A percentile compares a stretch with the other conserved stretches of the same genome.
Evolutionary conservation across 2,113 vertebrate genomes (phyloP).

Genomic region (Alaudala cheleensis): DNA sequence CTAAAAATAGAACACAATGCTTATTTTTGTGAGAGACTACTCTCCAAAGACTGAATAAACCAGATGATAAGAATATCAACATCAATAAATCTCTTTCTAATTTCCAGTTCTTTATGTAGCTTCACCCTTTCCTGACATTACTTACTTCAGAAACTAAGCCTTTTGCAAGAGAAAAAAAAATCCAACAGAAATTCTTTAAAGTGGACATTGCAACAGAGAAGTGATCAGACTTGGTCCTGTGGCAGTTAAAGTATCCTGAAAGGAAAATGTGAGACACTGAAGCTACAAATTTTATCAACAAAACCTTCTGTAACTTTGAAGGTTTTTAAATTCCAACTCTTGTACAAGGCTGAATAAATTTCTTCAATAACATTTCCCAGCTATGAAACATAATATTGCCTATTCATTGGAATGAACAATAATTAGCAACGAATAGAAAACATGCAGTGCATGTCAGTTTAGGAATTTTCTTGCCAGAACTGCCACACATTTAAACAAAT

Average conservation of each 20-base stretch:
- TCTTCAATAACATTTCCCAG: background rate
- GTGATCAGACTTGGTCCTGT: background rate
- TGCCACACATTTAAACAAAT: background rate
- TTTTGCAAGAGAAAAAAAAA: background rate
- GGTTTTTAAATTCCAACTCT: background rate
- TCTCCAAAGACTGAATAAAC: constrained; percentile 19
- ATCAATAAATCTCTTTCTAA: background rate
- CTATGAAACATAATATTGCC: background rate
- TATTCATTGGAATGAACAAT: background rate
- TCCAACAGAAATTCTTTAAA: background rate
- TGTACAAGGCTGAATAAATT: background rate
- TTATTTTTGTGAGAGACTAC: constrained; percentile 17
- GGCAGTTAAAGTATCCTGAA: background rate
- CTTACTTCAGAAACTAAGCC: background rate
- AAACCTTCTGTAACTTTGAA: background rate
- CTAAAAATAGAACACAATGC: constrained; percentile 34
- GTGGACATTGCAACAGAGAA: background rate
- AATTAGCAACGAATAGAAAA: background rate
- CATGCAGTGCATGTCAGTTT: background rate
- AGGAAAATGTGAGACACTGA: background rate
- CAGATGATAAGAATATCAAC: background rate
- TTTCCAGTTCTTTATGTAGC: background rate
- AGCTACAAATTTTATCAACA: background rate
- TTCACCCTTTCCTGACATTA: background rate
- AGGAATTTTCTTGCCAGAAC: background rate